These are phyloP conservation scores for Cervus canadensis DNA, from an alignment of 2,113 vertebrate species.

Conservation along the genomic window DNA sequence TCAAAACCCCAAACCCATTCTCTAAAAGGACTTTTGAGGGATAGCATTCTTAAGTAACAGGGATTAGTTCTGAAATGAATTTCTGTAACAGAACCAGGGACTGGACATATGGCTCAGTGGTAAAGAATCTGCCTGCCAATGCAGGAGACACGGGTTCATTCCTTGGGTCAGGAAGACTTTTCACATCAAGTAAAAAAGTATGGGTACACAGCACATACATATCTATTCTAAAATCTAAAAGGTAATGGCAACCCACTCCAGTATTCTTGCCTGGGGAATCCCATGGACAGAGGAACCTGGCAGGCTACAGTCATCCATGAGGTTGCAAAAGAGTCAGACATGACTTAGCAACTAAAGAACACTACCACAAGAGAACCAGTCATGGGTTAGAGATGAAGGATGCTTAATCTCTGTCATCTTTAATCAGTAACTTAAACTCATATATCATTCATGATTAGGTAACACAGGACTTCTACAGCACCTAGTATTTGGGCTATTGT, in stretches of 20 bases:
- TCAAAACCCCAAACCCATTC: background rate
- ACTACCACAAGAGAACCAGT: background rate
- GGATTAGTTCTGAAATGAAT: background rate
- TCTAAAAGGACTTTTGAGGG: background rate
- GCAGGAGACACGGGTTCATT: background rate
- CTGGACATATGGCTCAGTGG: background rate
- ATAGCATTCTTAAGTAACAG: background rate
- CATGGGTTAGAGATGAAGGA: background rate
- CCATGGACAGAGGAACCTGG: background rate
- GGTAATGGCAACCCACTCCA: background rate
- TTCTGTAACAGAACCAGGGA: background rate
- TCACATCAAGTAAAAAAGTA: background rate
- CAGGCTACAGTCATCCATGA: background rate
- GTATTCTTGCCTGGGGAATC: background rate
- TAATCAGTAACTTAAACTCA: background rate
- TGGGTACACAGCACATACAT: background rate
- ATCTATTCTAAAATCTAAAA: background rate
- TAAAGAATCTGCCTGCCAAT: background rate
- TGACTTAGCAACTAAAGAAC: background rate
- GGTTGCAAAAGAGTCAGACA: background rate
- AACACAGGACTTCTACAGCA: fast-evolving
- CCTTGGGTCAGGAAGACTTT: background rate
- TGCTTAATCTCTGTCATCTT: background rate
- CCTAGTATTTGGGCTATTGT: background rate
- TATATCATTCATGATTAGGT: background rate